Base-by-base conservation (phyloP, 2,888 invertebrate genomes). In the Chalcis sispes region DNA sequence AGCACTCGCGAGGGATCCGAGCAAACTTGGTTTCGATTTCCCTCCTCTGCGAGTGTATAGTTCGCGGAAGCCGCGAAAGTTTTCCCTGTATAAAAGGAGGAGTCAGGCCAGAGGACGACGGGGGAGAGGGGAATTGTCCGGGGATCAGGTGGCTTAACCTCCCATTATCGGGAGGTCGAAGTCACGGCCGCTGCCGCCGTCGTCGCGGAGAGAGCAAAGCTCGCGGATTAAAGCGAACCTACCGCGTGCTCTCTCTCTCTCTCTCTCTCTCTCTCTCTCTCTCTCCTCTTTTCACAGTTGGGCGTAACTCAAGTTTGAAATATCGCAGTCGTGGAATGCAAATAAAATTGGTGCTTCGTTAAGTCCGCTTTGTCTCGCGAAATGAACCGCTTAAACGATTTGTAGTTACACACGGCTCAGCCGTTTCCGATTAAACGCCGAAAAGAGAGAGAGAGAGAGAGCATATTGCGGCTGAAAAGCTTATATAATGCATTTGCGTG, bases 61-160 rank as follows among this genome's bases (percentile, higher is more conserved):
- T 69, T 42, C n/a, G 20, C 20, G 32, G 10, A 8, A 23, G 15
- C n/a, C n/a, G n/a, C n/a, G 3, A 18, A 72, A 72, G 67, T 74
- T 61, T 61, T 54, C 27, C 13, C n/a, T 5, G 13, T 13, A 18
- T 27, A 46, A 25, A 18, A n/a, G 27, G 27, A 5, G 13, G 58
- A 1, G 13, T 25, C 10, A 18, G 7, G 32, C 20, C 8, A 59
- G 10, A 10, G 18, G 27, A n/a, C n/a, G n/a, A n/a, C n/a, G 4
- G 23, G 29, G 48, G 48, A 27, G 25, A 27, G 46, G 48, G 27
- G 23, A 36, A 1, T 29, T 15, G 50, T 2, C 13, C 23, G 15
- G 15, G 76, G 80, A 81, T 79, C 80, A 80, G 80, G 75, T 80
- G 80, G 81, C 80, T 81, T 82, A 82, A 80, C 77, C 81, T 78